Evolutionary conservation across 2,797 vertebrate species (phyloP).

Genomic region (Okamejei kenojei): DNA sequence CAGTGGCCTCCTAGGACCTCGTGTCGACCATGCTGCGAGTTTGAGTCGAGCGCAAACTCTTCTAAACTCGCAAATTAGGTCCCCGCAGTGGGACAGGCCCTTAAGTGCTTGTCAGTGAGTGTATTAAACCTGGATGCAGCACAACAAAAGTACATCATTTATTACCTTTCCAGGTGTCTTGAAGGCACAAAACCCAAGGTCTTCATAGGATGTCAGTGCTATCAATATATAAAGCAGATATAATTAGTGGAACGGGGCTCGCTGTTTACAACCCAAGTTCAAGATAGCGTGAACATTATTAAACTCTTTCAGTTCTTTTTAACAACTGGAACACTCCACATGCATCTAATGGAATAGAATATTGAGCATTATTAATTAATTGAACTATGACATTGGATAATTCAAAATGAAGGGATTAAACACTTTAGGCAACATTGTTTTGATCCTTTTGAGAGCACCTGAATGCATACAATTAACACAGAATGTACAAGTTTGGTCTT

Average conservation of each 20-base stretch:
- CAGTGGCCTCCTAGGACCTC: no score
- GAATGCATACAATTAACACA: background rate
- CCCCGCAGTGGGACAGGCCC: no score
- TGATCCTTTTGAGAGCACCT: background rate
- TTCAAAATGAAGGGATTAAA: background rate
- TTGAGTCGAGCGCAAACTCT: no score
- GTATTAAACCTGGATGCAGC: background rate
- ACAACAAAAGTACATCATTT: background rate
- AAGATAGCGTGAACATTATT: background rate
- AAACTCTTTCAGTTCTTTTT: background rate
- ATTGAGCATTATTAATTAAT: background rate
- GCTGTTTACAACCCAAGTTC: background rate
- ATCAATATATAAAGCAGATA: slow-evolving; percentile 38
- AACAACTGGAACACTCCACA: background rate
- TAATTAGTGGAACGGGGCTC: background rate
- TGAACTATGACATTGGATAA: background rate
- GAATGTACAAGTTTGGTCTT: background rate
- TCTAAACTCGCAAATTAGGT: no score
- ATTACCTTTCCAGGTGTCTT: slow-evolving; percentile 74
- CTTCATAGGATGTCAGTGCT: slow-evolving; percentile 88
- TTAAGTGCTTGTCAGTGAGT: background rate
- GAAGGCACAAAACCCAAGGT: slow-evolving; percentile 75
- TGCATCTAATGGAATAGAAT: background rate
- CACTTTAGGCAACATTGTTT: background rate
- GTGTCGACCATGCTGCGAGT: no score